Evolutionary conservation across 2,113 vertebrate species (phyloP).

Genomic region (Alectura lathami): DNA sequence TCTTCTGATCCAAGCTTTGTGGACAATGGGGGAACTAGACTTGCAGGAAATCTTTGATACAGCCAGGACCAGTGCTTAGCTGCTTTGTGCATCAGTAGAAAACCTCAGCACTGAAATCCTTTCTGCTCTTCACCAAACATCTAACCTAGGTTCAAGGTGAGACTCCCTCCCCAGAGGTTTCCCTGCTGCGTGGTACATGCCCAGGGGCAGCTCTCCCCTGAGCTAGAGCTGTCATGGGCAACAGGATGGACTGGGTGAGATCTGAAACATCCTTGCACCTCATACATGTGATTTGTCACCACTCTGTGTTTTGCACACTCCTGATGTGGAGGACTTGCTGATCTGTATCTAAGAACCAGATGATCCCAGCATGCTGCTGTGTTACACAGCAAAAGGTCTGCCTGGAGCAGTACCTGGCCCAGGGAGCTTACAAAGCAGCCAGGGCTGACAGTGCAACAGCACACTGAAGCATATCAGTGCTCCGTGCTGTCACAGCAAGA

Average conservation of each 20-base stretch:
- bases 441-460: neutral
- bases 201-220: neutral
- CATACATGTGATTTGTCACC: neutral
- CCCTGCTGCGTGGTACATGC: neutral
- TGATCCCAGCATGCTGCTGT: neutral
- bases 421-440: neutral
- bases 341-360: neutral
- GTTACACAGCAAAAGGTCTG: neutral
- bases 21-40: neutral
- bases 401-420: neutral
- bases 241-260: neutral
- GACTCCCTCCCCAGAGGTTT: neutral
- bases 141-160: neutral
- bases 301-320: neutral
- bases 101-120: neutral
- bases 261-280: neutral
- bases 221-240: neutral
- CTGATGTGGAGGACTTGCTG: neutral
- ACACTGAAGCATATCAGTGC: neutral
- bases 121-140: neutral
- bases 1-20: neutral
- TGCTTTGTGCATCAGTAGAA: neutral
- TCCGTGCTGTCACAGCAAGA: neutral
- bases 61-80: neutral
- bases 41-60: neutral